A percentile compares a stretch with the other conserved stretches of the same genome.
Conservation (phyloP, 2,888 invertebrate genomes). For the Ectemnius continuus region DNA sequence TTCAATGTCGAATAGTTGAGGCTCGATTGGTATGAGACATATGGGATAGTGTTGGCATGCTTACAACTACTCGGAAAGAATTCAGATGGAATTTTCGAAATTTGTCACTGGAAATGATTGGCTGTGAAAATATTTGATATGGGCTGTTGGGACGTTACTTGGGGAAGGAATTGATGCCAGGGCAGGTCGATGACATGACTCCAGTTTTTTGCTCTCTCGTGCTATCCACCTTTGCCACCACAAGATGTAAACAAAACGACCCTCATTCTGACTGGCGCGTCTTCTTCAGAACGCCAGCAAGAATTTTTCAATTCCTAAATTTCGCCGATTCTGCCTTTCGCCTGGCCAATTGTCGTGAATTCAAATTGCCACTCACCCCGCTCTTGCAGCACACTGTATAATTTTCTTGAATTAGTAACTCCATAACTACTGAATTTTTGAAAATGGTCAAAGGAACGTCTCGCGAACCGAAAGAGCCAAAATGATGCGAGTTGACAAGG, state of each 20-base stretch:
- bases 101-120: too few relatives aligned
- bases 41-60: background rate
- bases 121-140: too few relatives aligned
- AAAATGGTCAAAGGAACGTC: slow-evolving; percentile 17
- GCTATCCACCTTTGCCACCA: slow-evolving; percentile 1
- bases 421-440: slow-evolving; percentile 56
- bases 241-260: slow-evolving; percentile 8
- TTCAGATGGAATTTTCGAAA: too few relatives aligned
- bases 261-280: background rate
- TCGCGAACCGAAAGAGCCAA: background rate
- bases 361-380: slow-evolving; percentile 52
- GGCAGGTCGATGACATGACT: background rate
- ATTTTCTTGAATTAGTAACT: slow-evolving; percentile 33
- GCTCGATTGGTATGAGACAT: background rate
- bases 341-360: background rate
- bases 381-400: slow-evolving; percentile 53
- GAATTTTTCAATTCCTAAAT: background rate
- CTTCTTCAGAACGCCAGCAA: background rate
- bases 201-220: background rate
- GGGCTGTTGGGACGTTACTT: too few relatives aligned
- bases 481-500: slow-evolving; percentile 10
- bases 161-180: background rate
- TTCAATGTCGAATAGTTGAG: background rate
- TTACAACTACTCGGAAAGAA: background rate
- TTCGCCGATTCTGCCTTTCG: background rate